A percentile compares a stretch with the other conserved stretches of the same genome.
phyloP scores from a whole-genome alignment of 2,797 vertebrate genomes.

The Enteromius fasciolatus region DNA sequence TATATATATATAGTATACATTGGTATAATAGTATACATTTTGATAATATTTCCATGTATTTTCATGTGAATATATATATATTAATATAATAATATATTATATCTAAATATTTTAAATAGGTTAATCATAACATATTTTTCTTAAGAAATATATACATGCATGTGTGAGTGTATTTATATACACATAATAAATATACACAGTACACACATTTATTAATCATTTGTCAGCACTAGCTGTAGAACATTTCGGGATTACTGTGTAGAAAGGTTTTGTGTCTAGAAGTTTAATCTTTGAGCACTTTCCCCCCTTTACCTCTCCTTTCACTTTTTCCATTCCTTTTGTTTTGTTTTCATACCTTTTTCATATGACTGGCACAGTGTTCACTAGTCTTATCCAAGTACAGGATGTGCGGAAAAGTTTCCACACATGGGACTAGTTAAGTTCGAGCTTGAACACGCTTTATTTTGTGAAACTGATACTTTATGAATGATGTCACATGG shows the following conservation, averaged over 20 bases:
- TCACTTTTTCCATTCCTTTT: slow-evolving; percentile 7
- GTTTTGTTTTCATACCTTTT: slow-evolving; percentile 33
- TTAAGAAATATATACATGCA: too few species aligned
- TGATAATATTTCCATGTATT: too few species aligned
- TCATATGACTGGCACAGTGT: slow-evolving; percentile 44
- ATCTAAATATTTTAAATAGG: too few species aligned
- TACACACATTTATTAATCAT: too few species aligned
- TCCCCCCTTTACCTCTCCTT: neutral
- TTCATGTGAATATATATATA: too few species aligned
- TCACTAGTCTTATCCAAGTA: slow-evolving; percentile 39
- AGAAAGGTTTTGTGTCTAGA: neutral
- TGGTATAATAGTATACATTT: too few species aligned
- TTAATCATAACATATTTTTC: too few species aligned
- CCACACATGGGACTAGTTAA: slow-evolving; percentile 47
- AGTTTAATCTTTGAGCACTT: neutral
- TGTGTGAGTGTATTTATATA: too few species aligned
- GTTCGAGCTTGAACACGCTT: slow-evolving; percentile 9
- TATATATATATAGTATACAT: too few species aligned
- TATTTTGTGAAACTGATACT: slow-evolving; percentile 26
- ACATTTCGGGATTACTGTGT: neutral
- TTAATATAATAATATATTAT: too few species aligned
- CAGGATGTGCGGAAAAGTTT: slow-evolving; percentile 49
- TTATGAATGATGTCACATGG: slow-evolving; percentile 18
- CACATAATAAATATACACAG: too few species aligned
- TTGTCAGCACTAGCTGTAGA: neutral